Conservation (phyloP, 2,888 invertebrate species). For the Zelleria hepariella region DNA sequence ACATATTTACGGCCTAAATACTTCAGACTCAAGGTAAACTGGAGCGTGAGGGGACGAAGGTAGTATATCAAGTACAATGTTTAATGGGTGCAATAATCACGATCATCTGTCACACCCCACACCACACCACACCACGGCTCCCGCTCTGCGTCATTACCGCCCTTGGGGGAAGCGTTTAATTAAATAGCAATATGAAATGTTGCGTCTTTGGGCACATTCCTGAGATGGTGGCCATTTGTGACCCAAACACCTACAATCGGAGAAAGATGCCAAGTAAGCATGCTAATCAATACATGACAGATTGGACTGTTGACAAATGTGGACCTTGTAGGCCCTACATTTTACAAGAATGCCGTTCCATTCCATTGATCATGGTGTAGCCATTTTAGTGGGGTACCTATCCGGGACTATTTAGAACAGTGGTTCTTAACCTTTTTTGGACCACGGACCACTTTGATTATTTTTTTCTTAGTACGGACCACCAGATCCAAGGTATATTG, state of each 20-base stretch:
- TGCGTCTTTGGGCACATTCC: background rate
- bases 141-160: slow-evolving; percentile 10
- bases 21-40: background rate
- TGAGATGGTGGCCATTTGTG: background rate
- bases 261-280: no score
- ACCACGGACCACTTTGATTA: no score
- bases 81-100: slow-evolving; percentile 60
- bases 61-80: background rate
- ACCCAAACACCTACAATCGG: background rate
- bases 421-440: no score
- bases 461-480: no score
- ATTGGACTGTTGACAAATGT: no score
- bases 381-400: no score
- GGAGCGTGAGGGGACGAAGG: background rate
- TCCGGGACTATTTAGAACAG: no score
- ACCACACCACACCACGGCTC: background rate
- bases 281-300: no score
- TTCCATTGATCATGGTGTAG: no score
- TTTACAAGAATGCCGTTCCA: no score
- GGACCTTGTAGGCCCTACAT: no score
- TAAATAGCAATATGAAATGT: slow-evolving; percentile 6
- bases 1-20: background rate
- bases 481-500: no score
- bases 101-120: slow-evolving; percentile 40
- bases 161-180: slow-evolving; percentile 18